Conservation (phyloP, 2,888 invertebrate genomes). For the Diogma glabrata region DNA sequence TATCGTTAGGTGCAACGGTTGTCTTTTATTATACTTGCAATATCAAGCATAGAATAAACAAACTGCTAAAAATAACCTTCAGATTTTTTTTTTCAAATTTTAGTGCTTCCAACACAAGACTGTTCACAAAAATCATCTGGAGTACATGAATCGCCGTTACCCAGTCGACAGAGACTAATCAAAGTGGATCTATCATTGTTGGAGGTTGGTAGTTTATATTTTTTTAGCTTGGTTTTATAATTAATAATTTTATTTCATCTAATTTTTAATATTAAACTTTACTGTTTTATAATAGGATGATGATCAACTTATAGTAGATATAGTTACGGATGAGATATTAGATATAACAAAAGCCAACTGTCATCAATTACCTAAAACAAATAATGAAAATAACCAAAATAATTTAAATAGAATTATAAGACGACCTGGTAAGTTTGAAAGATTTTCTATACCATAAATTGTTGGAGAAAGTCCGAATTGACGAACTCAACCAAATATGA, state of each 20-base stretch:
- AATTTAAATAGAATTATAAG: slow-evolving; percentile 28
- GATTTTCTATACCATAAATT: too few species aligned
- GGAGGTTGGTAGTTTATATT: slow-evolving; percentile 40
- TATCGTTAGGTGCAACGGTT: too few species aligned
- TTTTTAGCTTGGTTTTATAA: background rate
- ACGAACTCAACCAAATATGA: too few species aligned
- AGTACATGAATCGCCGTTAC: slow-evolving; percentile 22
- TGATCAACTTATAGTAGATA: slow-evolving; percentile 16
- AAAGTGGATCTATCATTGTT: slow-evolving; percentile 74
- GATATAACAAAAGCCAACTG: slow-evolving; percentile 34
- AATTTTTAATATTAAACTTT: background rate
- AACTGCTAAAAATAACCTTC: too few species aligned
- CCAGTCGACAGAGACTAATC: slow-evolving; percentile 50
- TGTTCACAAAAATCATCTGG: slow-evolving; percentile 24
- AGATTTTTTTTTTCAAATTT: too few species aligned
- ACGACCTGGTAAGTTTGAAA: slow-evolving; percentile 38
- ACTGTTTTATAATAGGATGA: slow-evolving; percentile 22
- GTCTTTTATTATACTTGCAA: too few species aligned
- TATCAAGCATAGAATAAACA: too few species aligned
- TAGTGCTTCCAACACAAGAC: slow-evolving; percentile 38
- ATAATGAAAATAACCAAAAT: slow-evolving; percentile 22
- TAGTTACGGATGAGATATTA: background rate
- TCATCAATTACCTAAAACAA: slow-evolving; percentile 30
- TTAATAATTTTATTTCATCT: background rate
- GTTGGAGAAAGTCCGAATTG: too few species aligned